Evolutionary conservation across 2,113 vertebrate species (phyloP).

Genomic region (Phocoena phocoena): DNA sequence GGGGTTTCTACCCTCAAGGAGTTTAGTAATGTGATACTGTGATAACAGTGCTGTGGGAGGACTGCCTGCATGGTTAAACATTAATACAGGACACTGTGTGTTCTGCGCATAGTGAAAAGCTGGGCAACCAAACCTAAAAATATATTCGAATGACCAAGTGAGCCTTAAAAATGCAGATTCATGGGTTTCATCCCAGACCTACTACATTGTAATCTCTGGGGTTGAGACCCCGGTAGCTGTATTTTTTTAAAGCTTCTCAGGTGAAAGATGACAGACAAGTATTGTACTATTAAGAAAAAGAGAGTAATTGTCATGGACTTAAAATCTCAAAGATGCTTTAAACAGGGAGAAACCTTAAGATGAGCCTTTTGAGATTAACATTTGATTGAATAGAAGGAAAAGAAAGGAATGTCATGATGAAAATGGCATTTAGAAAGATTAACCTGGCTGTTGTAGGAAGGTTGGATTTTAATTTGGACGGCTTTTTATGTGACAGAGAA

Average conservation of each 20-base stretch:
- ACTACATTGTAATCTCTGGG: conserved; percentile 11
- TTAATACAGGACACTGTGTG: neutral
- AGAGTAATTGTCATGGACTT: conserved; percentile 21
- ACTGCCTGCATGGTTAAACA: neutral
- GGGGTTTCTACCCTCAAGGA: neutral
- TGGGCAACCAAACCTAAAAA: neutral
- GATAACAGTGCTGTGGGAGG: neutral
- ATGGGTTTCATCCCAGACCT: conserved; percentile 8
- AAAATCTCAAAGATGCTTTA: neutral
- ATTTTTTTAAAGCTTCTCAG: conserved; percentile 8
- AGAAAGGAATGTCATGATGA: conserved; percentile 27
- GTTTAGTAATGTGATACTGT: neutral
- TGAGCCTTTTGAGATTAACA: conserved; percentile 56
- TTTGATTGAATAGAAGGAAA: conserved; percentile 12
- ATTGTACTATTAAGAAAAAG: conserved; percentile 31
- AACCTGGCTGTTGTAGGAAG: conserved; percentile 3
- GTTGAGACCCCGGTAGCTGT: neutral
- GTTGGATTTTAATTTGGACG: conserved; percentile 45
- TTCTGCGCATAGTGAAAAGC: neutral
- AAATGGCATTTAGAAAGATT: conserved; percentile 55
- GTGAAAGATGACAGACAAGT: neutral
- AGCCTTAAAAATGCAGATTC: conserved; percentile 19
- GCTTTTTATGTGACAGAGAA: conserved; percentile 7
- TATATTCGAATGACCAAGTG: neutral
- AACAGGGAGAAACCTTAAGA: conserved; percentile 15